Evolutionary conservation across 2,797 vertebrate species (phyloP).

Genomic region (Clarias fuscus): DNA sequence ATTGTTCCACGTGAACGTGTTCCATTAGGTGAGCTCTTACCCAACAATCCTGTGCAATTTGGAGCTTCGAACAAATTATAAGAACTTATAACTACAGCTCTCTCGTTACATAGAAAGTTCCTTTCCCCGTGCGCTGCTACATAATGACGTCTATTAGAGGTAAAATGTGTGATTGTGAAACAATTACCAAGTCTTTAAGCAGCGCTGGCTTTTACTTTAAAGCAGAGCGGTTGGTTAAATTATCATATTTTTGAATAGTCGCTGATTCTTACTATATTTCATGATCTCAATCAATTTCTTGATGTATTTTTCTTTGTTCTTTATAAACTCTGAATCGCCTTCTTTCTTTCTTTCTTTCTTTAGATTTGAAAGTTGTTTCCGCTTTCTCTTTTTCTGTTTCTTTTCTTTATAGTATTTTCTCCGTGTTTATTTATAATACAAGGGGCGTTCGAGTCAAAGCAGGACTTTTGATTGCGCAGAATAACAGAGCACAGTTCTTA

Average conservation of each 20-base stretch:
- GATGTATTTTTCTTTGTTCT: neutral
- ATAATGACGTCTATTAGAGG: neutral
- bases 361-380: neutral
- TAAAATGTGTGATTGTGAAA: neutral
- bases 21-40: neutral
- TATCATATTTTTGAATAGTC: neutral
- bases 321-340: neutral
- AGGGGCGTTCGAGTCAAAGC: too few species aligned
- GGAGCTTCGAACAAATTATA: neutral
- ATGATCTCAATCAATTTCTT: too few species aligned
- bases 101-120: neutral
- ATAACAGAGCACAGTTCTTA: too few species aligned
- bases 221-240: too few species aligned
- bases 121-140: neutral
- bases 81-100: neutral
- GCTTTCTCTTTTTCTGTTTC: too few species aligned
- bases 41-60: neutral
- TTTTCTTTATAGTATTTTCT: too few species aligned
- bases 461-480: too few species aligned
- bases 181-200: neutral
- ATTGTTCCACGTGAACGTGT: neutral
- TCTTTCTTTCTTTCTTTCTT: neutral
- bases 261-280: neutral
- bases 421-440: too few species aligned
- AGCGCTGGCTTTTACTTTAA: neutral